Conservation (phyloP, 1,140 invertebrate species). For the Tribolium madens region DNA sequence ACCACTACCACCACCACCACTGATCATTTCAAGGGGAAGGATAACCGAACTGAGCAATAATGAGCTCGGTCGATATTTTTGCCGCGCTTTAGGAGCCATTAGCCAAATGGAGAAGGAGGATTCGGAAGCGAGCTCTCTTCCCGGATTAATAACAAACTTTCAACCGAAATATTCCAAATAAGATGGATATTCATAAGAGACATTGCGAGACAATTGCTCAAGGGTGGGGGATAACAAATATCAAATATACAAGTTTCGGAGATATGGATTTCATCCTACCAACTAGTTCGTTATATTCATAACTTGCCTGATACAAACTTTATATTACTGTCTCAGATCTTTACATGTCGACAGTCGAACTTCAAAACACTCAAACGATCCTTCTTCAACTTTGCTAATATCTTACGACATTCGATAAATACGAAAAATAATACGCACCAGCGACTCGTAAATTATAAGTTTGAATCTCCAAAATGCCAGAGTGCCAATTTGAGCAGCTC, state of each 20-base stretch:
- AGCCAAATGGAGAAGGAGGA: slow-evolving; percentile 11
- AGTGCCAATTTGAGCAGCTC: no score
- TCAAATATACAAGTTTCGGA: slow-evolving; percentile 61
- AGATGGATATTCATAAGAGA: slow-evolving; percentile 46
- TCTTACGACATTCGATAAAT: not conserved
- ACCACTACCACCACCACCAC: not conserved
- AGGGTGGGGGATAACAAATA: slow-evolving; percentile 57
- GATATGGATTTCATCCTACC: slow-evolving; percentile 60
- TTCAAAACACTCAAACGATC: slow-evolving; percentile 53
- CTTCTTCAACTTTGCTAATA: not conserved
- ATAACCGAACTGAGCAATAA: not conserved
- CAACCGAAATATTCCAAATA: slow-evolving; percentile 40
- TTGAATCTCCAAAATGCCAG: no score
- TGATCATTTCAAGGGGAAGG: not conserved
- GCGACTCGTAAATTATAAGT: no score
- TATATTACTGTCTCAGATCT: slow-evolving; percentile 57
- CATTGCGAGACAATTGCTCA: slow-evolving; percentile 44
- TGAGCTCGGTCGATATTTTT: slow-evolving; percentile 14
- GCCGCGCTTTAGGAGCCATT: slow-evolving; percentile 29
- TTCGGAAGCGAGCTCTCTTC: slow-evolving; percentile 3
- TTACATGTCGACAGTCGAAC: slow-evolving; percentile 50
- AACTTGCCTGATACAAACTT: slow-evolving; percentile 61
- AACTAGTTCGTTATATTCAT: slow-evolving; percentile 60
- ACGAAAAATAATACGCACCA: no score
- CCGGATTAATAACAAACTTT: slow-evolving; percentile 43